Evolutionary conservation across 2,113 vertebrate species (phyloP).

Genomic region (Cebidichthys violaceus): DNA sequence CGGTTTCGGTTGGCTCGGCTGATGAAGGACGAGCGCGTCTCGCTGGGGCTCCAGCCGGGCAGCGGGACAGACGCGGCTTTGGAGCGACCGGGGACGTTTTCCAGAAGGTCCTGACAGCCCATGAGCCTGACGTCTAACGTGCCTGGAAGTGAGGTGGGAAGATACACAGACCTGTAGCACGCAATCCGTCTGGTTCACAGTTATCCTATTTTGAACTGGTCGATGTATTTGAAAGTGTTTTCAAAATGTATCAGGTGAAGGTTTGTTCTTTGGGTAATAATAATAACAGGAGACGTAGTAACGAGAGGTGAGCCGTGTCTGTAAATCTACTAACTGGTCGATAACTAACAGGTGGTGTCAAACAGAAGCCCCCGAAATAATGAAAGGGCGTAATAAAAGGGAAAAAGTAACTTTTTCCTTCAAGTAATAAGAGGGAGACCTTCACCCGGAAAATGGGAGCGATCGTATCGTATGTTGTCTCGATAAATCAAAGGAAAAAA

Average conservation of each 20-base stretch:
- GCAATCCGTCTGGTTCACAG: neutral
- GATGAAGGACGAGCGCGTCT: conserved; percentile 96
- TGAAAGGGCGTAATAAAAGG: too few species aligned
- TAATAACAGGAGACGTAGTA: neutral
- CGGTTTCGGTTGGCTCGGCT: conserved; percentile 94
- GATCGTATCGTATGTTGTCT: neutral
- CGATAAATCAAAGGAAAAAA: neutral
- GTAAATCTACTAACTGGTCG: neutral
- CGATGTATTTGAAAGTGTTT: neutral
- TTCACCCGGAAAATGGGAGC: too few species aligned
- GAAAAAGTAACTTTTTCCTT: neutral
- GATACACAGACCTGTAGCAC: neutral
- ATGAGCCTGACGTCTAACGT: conserved; percentile 98
- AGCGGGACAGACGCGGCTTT: conserved; percentile 92
- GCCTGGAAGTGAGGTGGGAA: conserved; percentile 80
- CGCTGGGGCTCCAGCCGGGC: conserved; percentile 97
- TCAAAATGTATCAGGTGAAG: neutral
- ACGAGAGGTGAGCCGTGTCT: neutral
- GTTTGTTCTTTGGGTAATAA: neutral
- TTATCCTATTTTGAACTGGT: neutral
- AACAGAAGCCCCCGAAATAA: too few species aligned
- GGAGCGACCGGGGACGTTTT: conserved; percentile 96
- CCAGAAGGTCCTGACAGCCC: conserved; percentile 99
- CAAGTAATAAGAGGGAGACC: neutral
- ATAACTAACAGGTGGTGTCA: too few species aligned